phyloP scores from a whole-genome alignment of 2,797 vertebrate genomes.

The Columba guinea region DNA sequence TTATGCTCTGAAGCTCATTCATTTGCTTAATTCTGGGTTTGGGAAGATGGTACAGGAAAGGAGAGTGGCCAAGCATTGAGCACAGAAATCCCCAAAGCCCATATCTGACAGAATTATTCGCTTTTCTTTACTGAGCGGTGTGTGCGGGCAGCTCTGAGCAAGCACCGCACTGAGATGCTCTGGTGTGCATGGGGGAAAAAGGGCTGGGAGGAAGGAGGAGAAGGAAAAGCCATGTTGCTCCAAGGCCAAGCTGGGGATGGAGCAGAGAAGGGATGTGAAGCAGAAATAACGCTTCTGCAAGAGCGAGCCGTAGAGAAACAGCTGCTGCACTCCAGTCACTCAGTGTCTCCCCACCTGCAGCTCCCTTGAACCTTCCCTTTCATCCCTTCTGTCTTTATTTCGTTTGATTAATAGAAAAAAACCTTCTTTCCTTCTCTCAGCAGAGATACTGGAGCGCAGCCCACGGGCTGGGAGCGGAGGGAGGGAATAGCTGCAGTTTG shows the following conservation, averaged over 20 bases:
- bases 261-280: neutral
- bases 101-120: fast-evolving
- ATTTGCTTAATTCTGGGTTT: neutral
- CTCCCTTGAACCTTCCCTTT: neutral
- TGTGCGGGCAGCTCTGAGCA: neutral
- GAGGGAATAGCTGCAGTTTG: conserved; percentile 48
- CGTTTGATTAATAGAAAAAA: neutral
- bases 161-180: neutral
- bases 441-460: conserved; percentile 48
- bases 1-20: neutral
- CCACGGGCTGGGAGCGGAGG: neutral
- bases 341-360: neutral
- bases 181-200: too few species aligned
- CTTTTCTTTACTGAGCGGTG: neutral
- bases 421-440: neutral
- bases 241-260: neutral
- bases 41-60: neutral
- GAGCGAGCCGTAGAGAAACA: neutral
- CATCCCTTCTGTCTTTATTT: neutral
- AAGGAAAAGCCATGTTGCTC: neutral
- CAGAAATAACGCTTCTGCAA: neutral
- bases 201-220: neutral
- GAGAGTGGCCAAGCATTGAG: neutral
- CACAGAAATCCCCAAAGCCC: neutral
- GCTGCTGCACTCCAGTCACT: neutral